Percentiles rank a stretch among this genome's conserved stretches.
Conservation (phyloP, 2,113 vertebrate genomes). For the Gallinago undulata region DNA sequence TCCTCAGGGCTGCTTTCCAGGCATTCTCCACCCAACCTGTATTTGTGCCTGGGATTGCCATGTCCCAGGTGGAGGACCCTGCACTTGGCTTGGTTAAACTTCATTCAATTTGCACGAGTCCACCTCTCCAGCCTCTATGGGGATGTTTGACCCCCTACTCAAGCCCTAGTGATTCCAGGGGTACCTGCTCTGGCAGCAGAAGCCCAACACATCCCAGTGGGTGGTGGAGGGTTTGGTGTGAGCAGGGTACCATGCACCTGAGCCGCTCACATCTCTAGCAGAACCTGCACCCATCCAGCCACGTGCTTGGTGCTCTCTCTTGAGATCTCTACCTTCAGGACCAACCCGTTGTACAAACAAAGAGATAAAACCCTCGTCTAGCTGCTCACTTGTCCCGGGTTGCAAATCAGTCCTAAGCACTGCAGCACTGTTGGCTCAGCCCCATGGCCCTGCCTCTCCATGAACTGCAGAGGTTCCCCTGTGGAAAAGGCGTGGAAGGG, state of each 20-base stretch:
- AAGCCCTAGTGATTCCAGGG: not conserved
- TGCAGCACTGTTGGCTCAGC: not conserved
- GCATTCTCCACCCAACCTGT: too few relatives aligned
- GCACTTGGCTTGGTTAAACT: too few relatives aligned
- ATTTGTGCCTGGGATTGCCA: too few relatives aligned
- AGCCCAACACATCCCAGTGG: not conserved
- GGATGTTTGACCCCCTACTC: not conserved
- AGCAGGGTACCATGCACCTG: not conserved
- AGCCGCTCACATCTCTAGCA: not conserved
- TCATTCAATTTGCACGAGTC: too few relatives aligned
- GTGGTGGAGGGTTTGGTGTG: not conserved
- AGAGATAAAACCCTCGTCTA: not conserved
- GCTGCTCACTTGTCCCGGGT: rapidly evolving
- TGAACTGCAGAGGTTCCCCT: not conserved
- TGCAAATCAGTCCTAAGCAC: not conserved
- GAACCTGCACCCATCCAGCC: not conserved
- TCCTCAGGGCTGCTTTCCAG: too few relatives aligned
- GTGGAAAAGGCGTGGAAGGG: not conserved
- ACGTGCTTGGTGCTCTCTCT: not conserved
- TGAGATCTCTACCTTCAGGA: not conserved
- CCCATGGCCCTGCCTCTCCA: not conserved
- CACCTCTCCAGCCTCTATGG: too few relatives aligned
- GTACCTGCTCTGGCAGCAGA: not conserved
- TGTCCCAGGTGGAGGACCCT: too few relatives aligned
- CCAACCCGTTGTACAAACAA: not conserved